Percentiles rank a stretch among this genome's conserved stretches.
phyloP scores from a whole-genome alignment of 1,140 invertebrate species.

The Solenopsis invicta region DNA sequence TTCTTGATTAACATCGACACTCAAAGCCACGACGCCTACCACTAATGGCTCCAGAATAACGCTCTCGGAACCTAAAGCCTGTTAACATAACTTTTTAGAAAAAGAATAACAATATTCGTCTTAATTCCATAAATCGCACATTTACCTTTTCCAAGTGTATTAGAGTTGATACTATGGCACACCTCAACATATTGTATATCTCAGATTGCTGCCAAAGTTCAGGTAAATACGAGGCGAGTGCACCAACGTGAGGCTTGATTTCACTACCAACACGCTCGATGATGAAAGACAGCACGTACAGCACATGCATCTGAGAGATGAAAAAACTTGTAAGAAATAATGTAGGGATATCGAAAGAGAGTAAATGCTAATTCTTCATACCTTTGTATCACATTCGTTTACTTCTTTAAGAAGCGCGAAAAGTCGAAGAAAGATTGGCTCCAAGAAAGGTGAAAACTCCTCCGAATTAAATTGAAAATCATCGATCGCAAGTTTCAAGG shows the following conservation, averaged over 20 bases:
- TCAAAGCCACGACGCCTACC: slow-evolving; percentile 92
- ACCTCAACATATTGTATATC: slow-evolving; percentile 96
- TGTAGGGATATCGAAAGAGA: slow-evolving; percentile 27
- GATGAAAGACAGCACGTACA: slow-evolving; percentile 96
- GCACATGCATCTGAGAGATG: slow-evolving; percentile 92
- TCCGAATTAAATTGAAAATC: slow-evolving; percentile 97
- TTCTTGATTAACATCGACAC: slow-evolving; percentile 93
- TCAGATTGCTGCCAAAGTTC: slow-evolving; percentile 95
- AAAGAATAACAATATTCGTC: not conserved
- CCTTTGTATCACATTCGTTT: slow-evolving; percentile 97
- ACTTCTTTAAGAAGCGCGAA: slow-evolving; percentile 95
- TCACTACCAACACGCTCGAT: slow-evolving; percentile 94
- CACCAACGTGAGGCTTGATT: slow-evolving; percentile 91
- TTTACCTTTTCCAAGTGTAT: slow-evolving; percentile 92
- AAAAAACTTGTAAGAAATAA: slow-evolving; percentile 58
- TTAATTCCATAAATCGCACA: slow-evolving; percentile 27
- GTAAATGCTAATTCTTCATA: slow-evolving; percentile 80
- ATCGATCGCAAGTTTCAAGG: slow-evolving; percentile 94
- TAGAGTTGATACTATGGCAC: slow-evolving; percentile 95
- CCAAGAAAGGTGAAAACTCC: slow-evolving; percentile 94
- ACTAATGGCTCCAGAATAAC: slow-evolving; percentile 90
- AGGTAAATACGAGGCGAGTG: slow-evolving; percentile 94
- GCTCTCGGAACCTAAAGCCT: slow-evolving; percentile 90
- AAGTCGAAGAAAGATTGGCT: slow-evolving; percentile 92
- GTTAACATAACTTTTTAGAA: slow-evolving; percentile 62